Percentiles rank a stretch among this genome's conserved stretches.
phyloP scores from a whole-genome alignment of 2,797 vertebrate species.

The Paratrypauchen microcephalus region DNA sequence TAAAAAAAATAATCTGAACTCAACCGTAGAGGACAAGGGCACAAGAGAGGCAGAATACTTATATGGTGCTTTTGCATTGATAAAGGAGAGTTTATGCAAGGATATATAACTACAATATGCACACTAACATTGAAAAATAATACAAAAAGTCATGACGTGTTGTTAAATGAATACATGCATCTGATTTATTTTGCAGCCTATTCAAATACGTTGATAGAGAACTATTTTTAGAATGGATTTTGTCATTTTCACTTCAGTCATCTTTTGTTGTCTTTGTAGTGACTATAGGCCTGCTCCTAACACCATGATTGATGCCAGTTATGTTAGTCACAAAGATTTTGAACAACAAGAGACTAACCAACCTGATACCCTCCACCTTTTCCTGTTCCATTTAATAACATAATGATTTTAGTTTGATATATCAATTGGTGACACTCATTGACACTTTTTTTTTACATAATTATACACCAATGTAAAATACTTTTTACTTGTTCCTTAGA shows the following conservation, averaged over 20 bases:
- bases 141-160: background rate
- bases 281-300: too few species aligned
- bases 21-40: conserved; percentile 85
- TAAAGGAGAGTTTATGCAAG: background rate
- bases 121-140: background rate
- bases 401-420: background rate
- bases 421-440: conserved; percentile 8
- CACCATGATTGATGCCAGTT: too few species aligned
- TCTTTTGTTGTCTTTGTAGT: too few species aligned
- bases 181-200: background rate
- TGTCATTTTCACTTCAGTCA: too few species aligned
- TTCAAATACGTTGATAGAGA: background rate
- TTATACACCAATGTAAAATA: conserved; percentile 12
- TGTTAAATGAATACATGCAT: background rate
- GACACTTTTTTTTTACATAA: conserved; percentile 6
- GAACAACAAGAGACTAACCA: background rate
- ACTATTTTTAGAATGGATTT: background rate
- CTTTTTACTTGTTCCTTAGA: conserved; percentile 21
- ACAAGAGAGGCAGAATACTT: conserved; percentile 70
- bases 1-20: conserved; percentile 80
- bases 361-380: background rate
- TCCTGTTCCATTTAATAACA: background rate
- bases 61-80: background rate
- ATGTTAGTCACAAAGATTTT: background rate
- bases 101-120: background rate